Conservation (phyloP, 2,113 vertebrate species). For the Trinectes maculatus region DNA sequence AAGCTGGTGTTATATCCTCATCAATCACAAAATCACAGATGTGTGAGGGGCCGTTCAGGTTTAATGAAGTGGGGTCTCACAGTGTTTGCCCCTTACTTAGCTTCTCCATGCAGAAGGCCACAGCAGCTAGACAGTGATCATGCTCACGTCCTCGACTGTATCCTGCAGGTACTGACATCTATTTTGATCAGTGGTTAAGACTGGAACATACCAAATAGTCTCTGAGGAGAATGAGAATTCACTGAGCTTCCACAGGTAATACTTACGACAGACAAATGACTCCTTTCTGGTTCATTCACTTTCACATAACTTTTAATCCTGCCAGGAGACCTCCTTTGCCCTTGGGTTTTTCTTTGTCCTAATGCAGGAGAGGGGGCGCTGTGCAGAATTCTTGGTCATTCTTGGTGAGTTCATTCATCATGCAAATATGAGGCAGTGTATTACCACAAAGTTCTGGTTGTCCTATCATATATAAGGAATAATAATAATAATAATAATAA, state of each 20-base stretch:
- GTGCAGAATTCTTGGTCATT: too few species aligned
- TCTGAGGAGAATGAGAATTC: slow-evolving; percentile 25
- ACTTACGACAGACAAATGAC: slow-evolving; percentile 39
- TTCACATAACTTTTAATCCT: slow-evolving; percentile 39
- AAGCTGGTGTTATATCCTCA: background rate
- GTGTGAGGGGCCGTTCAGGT: background rate
- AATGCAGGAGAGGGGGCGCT: slow-evolving; percentile 40
- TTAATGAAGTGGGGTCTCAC: slow-evolving; percentile 21
- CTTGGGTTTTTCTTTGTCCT: slow-evolving; percentile 68
- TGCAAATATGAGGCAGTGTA: too few species aligned
- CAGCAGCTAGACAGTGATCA: slow-evolving; percentile 48
- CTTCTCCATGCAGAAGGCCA: slow-evolving; percentile 21
- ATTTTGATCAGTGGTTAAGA: slow-evolving; percentile 48
- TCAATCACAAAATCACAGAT: slow-evolving; percentile 23
- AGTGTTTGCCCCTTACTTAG: slow-evolving; percentile 14
- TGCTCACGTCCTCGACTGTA: slow-evolving; percentile 56
- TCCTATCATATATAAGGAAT: too few species aligned
- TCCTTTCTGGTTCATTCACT: slow-evolving; percentile 34
- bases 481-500: too few species aligned
- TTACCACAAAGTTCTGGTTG: too few species aligned
- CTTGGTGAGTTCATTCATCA: too few species aligned
- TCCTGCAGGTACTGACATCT: slow-evolving; percentile 50
- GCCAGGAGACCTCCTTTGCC: slow-evolving; percentile 67
- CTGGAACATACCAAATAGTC: slow-evolving; percentile 35
- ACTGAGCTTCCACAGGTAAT: slow-evolving; percentile 41